Percentiles rank a stretch among this genome's conserved stretches.
phyloP scores from a whole-genome alignment of 1,140 invertebrate genomes.

The Chironomus striatipennis region DNA sequence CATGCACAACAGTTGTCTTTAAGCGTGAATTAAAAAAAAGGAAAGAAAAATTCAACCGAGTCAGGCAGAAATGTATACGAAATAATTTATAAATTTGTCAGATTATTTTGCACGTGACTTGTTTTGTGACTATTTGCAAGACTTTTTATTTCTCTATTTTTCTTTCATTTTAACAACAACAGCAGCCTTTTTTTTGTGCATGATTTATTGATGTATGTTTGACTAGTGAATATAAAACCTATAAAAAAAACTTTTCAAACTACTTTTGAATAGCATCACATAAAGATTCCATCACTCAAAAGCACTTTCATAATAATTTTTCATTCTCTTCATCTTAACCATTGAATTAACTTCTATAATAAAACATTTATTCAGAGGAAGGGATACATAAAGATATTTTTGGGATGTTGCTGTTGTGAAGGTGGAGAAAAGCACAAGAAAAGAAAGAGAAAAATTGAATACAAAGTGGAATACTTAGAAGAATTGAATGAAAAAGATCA shows the following conservation, averaged over 20 bases:
- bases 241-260: neutral
- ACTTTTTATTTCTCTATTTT: neutral
- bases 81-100: conserved; percentile 22
- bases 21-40: too few relatives aligned
- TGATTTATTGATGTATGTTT: neutral
- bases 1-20: neutral
- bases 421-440: neutral
- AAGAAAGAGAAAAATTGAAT: neutral
- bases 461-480: neutral
- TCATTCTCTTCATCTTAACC: neutral
- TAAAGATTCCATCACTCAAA: neutral
- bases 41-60: too few relatives aligned
- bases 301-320: neutral
- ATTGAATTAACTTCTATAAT: neutral
- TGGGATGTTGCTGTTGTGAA: too few relatives aligned
- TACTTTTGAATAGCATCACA: neutral
- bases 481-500: neutral
- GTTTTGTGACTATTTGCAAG: neutral
- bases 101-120: conserved; percentile 22
- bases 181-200: neutral
- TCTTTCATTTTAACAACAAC: neutral
- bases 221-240: neutral
- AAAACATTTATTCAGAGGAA: neutral
- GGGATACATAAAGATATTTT: neutral
- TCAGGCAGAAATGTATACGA: neutral